phyloP scores from a whole-genome alignment of 2,113 vertebrate species.

The Gavialis gangeticus region DNA sequence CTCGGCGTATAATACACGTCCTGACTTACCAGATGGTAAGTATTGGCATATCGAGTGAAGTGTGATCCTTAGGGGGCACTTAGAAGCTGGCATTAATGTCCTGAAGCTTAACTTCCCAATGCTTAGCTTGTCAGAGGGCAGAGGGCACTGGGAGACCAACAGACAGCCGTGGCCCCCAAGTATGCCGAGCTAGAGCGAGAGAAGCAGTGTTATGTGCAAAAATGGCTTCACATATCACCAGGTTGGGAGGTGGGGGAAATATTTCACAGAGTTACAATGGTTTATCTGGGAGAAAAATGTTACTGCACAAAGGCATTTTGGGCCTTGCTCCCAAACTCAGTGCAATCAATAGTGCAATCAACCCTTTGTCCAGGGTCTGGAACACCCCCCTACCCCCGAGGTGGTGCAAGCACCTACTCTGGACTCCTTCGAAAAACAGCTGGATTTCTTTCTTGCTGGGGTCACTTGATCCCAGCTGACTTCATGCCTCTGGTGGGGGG shows the following conservation, averaged over 20 bases:
- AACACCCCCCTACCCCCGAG: no score
- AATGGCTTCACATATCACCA: background rate
- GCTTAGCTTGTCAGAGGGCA: background rate
- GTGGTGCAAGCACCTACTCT: no score
- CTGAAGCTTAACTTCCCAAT: background rate
- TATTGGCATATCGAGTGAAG: background rate
- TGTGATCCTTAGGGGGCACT: background rate
- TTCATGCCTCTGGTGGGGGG: no score
- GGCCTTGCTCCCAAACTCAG: background rate
- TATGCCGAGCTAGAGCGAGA: background rate
- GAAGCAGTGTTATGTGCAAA: background rate
- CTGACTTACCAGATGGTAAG: background rate
- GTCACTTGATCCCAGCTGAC: no score
- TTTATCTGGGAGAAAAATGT: background rate
- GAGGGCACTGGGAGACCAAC: background rate
- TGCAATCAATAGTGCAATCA: background rate
- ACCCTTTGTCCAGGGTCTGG: no score
- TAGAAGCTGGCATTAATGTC: background rate
- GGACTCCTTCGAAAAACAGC: no score
- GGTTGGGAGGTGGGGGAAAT: background rate
- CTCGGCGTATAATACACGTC: fast-evolving
- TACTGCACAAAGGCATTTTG: background rate
- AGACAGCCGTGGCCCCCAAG: background rate
- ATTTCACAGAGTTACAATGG: background rate
- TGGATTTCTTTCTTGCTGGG: no score